Percentiles rank a stretch among this genome's conserved stretches.
phyloP scores from a whole-genome alignment of 2,888 invertebrate genomes.

The Melieria omissa region DNA sequence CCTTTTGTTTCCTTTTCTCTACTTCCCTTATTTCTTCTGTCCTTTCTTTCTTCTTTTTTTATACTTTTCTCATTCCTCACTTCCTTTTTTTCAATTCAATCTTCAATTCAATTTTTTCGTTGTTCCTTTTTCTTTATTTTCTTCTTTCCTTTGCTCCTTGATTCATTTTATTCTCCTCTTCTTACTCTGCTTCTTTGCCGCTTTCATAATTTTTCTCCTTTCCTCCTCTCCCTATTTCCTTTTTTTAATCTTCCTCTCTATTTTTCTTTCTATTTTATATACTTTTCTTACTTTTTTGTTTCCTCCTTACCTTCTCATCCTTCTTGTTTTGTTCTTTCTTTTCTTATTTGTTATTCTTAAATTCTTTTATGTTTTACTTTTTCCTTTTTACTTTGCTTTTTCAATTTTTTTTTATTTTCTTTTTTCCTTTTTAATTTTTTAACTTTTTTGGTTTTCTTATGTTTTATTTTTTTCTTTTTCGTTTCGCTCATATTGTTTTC shows the following conservation, averaged over 20 bases:
- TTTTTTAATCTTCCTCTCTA: not conserved
- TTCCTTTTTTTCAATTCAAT: not conserved
- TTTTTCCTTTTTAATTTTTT: conserved; percentile 5
- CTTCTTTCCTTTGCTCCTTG: not conserved
- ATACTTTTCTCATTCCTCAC: not conserved
- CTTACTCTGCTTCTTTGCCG: too few relatives aligned
- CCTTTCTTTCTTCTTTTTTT: not conserved
- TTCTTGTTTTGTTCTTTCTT: not conserved
- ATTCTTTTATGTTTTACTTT: not conserved
- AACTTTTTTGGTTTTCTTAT: not conserved
- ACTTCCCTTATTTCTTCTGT: not conserved
- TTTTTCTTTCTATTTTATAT: not conserved
- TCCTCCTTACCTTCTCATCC: not conserved
- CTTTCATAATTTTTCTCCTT: not conserved
- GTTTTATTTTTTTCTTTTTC: not conserved
- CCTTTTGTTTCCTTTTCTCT: not conserved
- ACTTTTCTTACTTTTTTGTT: not conserved
- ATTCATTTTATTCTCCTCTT: not conserved
- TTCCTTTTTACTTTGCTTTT: not conserved
- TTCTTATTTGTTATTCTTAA: not conserved
- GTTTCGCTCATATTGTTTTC: not conserved
- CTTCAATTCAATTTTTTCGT: not conserved
- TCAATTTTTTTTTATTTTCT: conserved; percentile 8
- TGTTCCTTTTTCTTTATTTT: not conserved
- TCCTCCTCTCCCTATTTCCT: not conserved